Base-by-base conservation (phyloP, 2,888 invertebrate species). In the Eupithecia abbreviata region DNA sequence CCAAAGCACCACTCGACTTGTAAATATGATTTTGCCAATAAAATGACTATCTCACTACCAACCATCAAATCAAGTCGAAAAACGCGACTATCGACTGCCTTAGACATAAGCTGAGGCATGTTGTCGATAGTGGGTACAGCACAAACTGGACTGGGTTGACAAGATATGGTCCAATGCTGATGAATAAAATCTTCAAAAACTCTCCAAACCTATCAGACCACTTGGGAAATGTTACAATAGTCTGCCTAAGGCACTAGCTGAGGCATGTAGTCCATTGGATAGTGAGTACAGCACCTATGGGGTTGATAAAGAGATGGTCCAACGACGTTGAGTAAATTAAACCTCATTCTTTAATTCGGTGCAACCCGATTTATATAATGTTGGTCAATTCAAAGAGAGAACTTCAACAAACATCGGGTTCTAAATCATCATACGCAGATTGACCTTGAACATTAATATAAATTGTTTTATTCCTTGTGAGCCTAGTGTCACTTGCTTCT, bases 121-220 rank as follows among this genome's bases (percentile, higher is more conserved):
- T 62, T 10, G 62, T 62, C 12, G 98, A 98, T 90, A 98, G 98
- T 80, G 98, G 98, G 0, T 62, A 62, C 62, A 30, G 62, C 30
- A 30, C 62, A 30, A 10, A 62, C 12, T 10, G 58, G 18, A 62
- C 12, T 10, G 58, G 18, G 58, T 58, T 58, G 58, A 58, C 30
- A 30, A 58, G 58, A 10, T 10, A 58, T 58, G 62, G 4, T 62
- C 62, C 30, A 62, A 62, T 58, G 30, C 18, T 62, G 12, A 30
- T 30, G 18, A 62, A 12, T 62, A n/a, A 55, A n/a, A 7, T 41
- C 30, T 65, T 65, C 12, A 30, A 13, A 7, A 41, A 65, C 5
- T 65, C 41, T 12, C 2, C 9, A 3, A n/a, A 58, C 4, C 15
- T 3, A 15, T 3, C 51, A 51, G 15, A 51, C 6, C 15, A 51